Base-by-base conservation (phyloP, 1,140 invertebrate genomes). In the Drosophila kepulauana region DNA sequence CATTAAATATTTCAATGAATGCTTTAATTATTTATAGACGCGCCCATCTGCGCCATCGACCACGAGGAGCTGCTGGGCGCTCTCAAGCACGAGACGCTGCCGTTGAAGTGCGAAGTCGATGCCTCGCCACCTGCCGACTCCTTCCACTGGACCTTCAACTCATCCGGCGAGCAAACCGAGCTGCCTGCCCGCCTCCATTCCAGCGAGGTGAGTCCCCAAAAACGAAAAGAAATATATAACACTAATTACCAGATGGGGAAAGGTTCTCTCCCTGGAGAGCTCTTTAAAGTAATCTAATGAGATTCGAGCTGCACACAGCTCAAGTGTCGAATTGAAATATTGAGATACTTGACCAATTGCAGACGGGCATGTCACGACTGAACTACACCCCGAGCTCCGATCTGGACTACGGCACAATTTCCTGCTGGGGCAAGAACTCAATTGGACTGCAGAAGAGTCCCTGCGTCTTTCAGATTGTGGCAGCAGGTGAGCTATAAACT, bases 131-230 rank as follows among this genome's bases (percentile, higher is more conserved):
- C 96, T 0, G 94, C 96, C 8, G 94, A 96, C 78, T 95, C 95
- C 90, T 98, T 97, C 92, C 96, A 97, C 73, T 97, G 97, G 97
- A 97, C 96, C 46, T 97, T 98, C 94, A 97, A 97, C 93, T 97
- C 97, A 91, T 97, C 96, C 46, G 96, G 96, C 6, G 96, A 97
- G 87, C 95, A 96, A 85, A 95, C 95, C 0, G 96, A 97, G 87
- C 94, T 97, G 48, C 94, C 96, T 6, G 94, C 95, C 20, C 94
- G 94, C 35, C 93, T 94, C 67, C 95, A 94, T 89, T 95, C 95
- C 64, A 95, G 94, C 79, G 94, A 94, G 86, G 94, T 94, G 38
- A 81, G 79, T 68, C 45, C 48, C 16, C 10, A 25, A 25, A 25
- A 25, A 25, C 20, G 20, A 25, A 25, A 25, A 4, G 28, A 58